Evolutionary conservation across 2,888 invertebrate species (phyloP).

Genomic region (Melieria picta): DNA sequence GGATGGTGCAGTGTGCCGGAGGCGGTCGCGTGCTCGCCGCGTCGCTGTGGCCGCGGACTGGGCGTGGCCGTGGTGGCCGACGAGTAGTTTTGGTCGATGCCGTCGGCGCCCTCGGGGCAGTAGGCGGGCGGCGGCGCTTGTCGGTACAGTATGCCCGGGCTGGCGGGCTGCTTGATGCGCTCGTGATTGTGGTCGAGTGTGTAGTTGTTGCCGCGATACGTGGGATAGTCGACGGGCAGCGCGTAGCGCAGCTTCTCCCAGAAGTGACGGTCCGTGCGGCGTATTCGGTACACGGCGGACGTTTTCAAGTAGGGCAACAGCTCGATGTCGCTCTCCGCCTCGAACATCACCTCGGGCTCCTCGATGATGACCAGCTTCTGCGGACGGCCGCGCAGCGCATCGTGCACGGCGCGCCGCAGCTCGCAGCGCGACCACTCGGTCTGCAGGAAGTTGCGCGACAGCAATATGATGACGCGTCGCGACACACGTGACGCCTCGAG

Average conservation of each 20-base stretch:
- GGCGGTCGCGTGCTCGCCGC: conserved; percentile 51
- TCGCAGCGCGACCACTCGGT: conserved; percentile 95
- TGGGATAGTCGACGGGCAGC: conserved; percentile 79
- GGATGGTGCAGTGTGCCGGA: conserved; percentile 59
- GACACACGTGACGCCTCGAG: conserved; percentile 89
- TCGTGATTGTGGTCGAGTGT: conserved; percentile 74
- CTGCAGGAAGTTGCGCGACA: conserved; percentile 90
- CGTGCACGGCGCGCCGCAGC: conserved; percentile 88
- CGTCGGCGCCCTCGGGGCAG: conserved; percentile 53
- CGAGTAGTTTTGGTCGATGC: conserved; percentile 68
- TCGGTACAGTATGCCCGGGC: conserved; percentile 64
- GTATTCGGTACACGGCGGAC: conserved; percentile 77
- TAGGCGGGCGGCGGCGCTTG: conserved; percentile 66
- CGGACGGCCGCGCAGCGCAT: conserved; percentile 84
- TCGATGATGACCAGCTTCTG: conserved; percentile 91
- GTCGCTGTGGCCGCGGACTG: conserved; percentile 68
- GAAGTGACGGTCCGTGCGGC: conserved; percentile 90
- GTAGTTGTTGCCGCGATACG: conserved; percentile 86
- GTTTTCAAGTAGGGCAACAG: conserved; percentile 89
- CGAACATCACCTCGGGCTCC: conserved; percentile 83
- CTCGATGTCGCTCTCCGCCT: conserved; percentile 88
- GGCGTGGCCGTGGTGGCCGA: conserved; percentile 76
- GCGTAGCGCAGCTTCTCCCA: conserved; percentile 93
- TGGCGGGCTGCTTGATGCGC: conserved; percentile 65
- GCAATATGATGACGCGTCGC: conserved; percentile 83